Percentiles rank a stretch among this genome's conserved stretches.
These are phyloP conservation scores for Dicaeum eximium DNA, from an alignment of 2,113 vertebrate genomes.

Conservation along the genomic window DNA sequence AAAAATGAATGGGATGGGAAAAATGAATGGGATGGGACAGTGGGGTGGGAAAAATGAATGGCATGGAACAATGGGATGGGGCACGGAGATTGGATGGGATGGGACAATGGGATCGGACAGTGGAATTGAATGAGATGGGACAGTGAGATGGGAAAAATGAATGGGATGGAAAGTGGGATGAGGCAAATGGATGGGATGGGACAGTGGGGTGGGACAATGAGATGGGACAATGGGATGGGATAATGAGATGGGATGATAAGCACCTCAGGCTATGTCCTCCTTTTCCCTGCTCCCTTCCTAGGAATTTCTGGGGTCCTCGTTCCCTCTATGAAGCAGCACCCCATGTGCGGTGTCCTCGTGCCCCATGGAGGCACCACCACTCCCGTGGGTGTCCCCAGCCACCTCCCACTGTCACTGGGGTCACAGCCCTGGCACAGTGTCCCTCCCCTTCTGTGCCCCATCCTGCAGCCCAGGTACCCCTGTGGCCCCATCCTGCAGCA, in stretches of 20 bases:
- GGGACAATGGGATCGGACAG: no score
- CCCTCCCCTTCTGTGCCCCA: neutral
- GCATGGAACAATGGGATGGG: no score
- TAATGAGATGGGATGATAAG: neutral
- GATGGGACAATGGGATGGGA: no score
- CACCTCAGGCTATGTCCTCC: neutral
- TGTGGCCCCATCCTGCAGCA: neutral
- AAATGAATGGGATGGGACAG: no score
- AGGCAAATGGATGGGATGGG: no score
- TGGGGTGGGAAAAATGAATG: no score
- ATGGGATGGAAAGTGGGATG: no score
- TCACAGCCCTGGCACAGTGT: neutral
- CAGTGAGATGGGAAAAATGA: no score
- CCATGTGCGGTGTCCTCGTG: accelerated
- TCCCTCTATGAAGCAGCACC: neutral
- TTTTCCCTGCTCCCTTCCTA: neutral
- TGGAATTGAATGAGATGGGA: no score
- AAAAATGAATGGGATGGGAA: no score
- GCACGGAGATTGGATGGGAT: no score
- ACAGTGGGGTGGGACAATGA: neutral
- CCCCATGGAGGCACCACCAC: accelerated
- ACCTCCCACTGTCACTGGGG: neutral
- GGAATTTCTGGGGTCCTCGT: neutral
- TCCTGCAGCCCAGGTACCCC: neutral
- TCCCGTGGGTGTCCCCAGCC: neutral